Evolutionary conservation across 2,797 vertebrate species (phyloP), one percentile per base, ranked within the genome.

Genomic region (Australoheros facetus): DNA sequence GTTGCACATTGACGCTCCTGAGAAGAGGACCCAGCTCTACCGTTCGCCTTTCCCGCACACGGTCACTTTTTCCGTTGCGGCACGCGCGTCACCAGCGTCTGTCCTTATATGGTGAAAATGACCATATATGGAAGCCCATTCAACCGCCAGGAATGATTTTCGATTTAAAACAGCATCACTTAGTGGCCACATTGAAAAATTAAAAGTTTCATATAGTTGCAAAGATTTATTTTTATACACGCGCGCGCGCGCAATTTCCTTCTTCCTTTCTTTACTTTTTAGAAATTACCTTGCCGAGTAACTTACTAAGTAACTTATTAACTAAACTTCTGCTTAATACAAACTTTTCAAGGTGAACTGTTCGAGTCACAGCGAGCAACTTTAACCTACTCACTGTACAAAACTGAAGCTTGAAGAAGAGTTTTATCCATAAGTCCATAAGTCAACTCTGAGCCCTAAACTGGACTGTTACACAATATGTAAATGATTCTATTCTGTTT

Each of bases 41-140:
- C 86, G 88, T 89, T 91, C 83, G 89, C 78, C 81, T 90, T 91
- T 94, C 91, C 90, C 91, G 90, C 91, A 94, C 89, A 80, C 90
- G 5, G 34, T 92, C 87, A 93, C 32, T 78, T 64, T 92, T 94
- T 93, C 93, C 92, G 88, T 88, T 88, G 53, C 8, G n/a, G 76
- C 69, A 6, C 1, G 4, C 1, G 4, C 80, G 88, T 93, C 91
- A 91, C 86, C 28, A 7, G 55, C 5, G 17, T 56, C 51, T 13
- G 0, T 60, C 86, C 88, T 60, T 62, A 86, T 90, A 71, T 83
- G 79, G 90, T 85, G 2, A 82, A 83, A 81, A 79, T 78, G 75
- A 62, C 94, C 91, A 86, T 56, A 88, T 85, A 79, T 75, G 84
- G 89, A 13, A 42, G 13, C 14, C 54, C n/a, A 45, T 2, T 30